Base-by-base conservation (phyloP, 2,113 vertebrate genomes). In the Cettia cetti region DNA sequence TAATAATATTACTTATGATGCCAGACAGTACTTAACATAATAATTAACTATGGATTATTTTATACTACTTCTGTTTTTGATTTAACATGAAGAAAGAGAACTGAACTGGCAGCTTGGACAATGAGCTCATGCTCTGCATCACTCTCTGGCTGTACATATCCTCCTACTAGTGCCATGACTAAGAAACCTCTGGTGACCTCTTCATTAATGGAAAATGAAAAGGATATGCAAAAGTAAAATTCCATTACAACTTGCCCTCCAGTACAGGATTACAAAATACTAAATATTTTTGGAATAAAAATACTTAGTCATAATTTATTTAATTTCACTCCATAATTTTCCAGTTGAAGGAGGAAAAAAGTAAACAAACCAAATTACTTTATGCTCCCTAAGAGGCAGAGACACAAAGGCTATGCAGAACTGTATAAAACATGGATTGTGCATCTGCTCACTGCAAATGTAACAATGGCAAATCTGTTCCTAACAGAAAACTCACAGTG, bases 391-490 rank as follows among this genome's bases (percentile, higher is more conserved):
- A 69, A 42, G 33, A 82, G 47, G 47, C 28, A 91, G 71, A 83
- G 83, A 83, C 9, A 89, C 77, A 83, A 84, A 84, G 56, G 27
- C 42, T 47, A 9, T 9, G 44, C 7, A 33, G 57, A 86, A 59
- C 24, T 56, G 35, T 15, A 80, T 27, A 86, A 75, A 80, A 89
- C 1, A 0, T 4, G 42, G 40, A 80, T 39, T 85, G 47, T 53
- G 28, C 30, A 86, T 59, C 47, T 47, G 30, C 44, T 88, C 40
- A 68, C 40, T 78, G 68, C 37, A 80, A 54, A 52, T 6, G 9
- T 13, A 83, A 91, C 78, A 94, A 95, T 53, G 50, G 71, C 54
- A 90, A 87, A 90, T 92, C 78, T 95, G 61, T 90, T 83, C 57
- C 22, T 30, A 85, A 84, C 49, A 92, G 63, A 89, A 89, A 75